Evolutionary conservation across 2,797 vertebrate species (phyloP), one percentile per base, ranked within the genome.

Genomic region (Rhyacichthys aspro): DNA sequence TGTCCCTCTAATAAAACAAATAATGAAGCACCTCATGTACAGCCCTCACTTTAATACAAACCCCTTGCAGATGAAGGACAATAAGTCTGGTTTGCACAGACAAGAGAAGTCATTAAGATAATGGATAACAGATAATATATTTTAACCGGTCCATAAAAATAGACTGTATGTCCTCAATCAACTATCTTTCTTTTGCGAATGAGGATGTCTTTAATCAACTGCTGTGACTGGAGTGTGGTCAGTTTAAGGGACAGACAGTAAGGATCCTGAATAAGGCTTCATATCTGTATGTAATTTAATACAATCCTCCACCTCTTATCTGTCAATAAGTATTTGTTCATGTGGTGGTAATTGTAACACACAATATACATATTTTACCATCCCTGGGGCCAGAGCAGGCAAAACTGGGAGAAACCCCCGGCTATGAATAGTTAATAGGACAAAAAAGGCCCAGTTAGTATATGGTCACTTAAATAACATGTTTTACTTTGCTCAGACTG

Each of bases 11-110:
- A 68, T 63, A 41, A 50, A 44, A 37, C 18, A 48, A 39, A 43
- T 55, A 12, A 56, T 67, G 58, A 61, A 62, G 59, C 47, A 28
- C 4, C 23, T 28, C 4, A n/a, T n/a, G 4, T 28, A 28, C 23
- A 28, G 7, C 23, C 7, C 23, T 5, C 23, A 28, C 23, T n/a
- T n/a, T n/a, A n/a, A n/a, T n/a, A n/a, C n/a, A n/a, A n/a, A n/a
- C n/a, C n/a, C n/a, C n/a, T n/a, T 38, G 37, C 37, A 11, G 17
- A 3, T 53, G 5, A 37, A 39, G 8, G 7, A 23, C 19, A 39
- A 38, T 53, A 52, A 37, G 16, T 52, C 37, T 37, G 17, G 37
- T 39, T 53, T 41, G 10, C 11, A 53, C 50, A 53, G 36, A 39
- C 50, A 53, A 53, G 23, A 28, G 23, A 28, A 28, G 23, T 28